Percentiles rank a stretch among this genome's conserved stretches.
Evolutionary conservation across 2,797 vertebrate genomes (phyloP).

Genomic region (Alectoris magna): DNA sequence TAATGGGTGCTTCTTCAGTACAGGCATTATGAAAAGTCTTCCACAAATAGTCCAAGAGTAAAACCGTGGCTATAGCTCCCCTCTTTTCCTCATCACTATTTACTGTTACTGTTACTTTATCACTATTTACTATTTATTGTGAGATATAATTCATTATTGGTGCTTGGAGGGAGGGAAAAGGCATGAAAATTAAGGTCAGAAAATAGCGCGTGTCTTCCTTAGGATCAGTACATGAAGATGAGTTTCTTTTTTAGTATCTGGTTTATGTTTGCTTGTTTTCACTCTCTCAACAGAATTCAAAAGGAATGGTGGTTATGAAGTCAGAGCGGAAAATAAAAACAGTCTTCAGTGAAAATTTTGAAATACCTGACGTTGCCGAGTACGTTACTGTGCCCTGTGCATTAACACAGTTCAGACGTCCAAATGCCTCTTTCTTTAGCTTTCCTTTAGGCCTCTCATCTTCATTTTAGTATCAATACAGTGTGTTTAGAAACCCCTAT

Average conservation of each 20-base stretch:
- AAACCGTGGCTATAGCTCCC: background rate
- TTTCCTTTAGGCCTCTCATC: background rate
- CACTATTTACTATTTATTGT: background rate
- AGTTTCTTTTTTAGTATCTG: background rate
- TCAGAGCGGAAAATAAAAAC: slow-evolving; percentile 17
- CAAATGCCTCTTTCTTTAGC: background rate
- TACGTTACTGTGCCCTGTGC: slow-evolving; percentile 38
- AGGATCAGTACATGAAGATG: background rate
- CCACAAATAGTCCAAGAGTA: background rate
- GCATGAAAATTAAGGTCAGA: background rate
- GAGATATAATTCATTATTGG: background rate
- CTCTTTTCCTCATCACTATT: background rate
- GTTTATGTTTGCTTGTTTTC: background rate
- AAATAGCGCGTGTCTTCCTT: background rate
- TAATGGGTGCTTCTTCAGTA: background rate
- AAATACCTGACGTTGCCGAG: slow-evolving; percentile 74
- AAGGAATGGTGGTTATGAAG: slow-evolving; percentile 68
- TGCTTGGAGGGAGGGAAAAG: accelerated
- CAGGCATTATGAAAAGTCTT: background rate
- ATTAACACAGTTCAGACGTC: background rate
- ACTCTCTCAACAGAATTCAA: slow-evolving; percentile 74
- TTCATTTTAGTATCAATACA: background rate
- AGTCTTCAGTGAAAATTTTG: slow-evolving; percentile 31
- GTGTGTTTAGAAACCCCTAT: background rate
- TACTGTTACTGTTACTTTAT: background rate